Evolutionary conservation across 2,888 invertebrate genomes (phyloP), one percentile per base, ranked within the genome.

Genomic region (Leptopilina syphax): DNA sequence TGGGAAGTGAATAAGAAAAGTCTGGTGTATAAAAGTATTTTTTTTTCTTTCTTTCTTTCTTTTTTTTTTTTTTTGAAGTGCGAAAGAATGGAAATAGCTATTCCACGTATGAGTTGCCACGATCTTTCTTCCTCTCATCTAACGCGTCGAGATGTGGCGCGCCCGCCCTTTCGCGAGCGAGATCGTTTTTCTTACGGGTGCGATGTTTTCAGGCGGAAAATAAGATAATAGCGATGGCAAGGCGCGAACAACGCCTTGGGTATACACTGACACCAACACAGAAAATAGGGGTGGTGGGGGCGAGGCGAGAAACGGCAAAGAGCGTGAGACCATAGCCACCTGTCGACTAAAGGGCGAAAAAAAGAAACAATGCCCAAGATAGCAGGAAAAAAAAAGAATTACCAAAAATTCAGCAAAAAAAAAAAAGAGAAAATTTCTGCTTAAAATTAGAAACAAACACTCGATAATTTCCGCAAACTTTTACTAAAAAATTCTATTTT

Each of bases 171-270:
- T 82, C 81, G 44, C 80, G 79, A 79, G 80, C n/a, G 67, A 81
- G 83, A 89, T 89, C 89, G 89, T 90, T 91, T 90, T 90, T 90
- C 90, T 90, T 89, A 87, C 87, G 89, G 88, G 89, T 88, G 87
- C 86, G 89, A 89, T 89, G 89, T 89, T 89, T 89, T 87, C 90
- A 88, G 83, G 91, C 91, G 91, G 90, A 90, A 92, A 92, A 92
- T 90, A 89, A 92, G 92, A 92, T 92, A 92, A 92, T 92, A 90
- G 90, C 89, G 86, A 83, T 82, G 84, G 83, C 88, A 88, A 87
- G 89, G 89, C 87, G 88, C 87, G 87, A 88, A 86, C 85, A 81
- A 78, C 81, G 83, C 80, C 81, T 81, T 77, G 63, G 77, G 79
- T 77, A 73, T 79, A 50, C 12, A 50, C 27, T 13, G n/a, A 27